phyloP scores from a whole-genome alignment of 2,113 vertebrate genomes.

The Crotalus horridus region DNA sequence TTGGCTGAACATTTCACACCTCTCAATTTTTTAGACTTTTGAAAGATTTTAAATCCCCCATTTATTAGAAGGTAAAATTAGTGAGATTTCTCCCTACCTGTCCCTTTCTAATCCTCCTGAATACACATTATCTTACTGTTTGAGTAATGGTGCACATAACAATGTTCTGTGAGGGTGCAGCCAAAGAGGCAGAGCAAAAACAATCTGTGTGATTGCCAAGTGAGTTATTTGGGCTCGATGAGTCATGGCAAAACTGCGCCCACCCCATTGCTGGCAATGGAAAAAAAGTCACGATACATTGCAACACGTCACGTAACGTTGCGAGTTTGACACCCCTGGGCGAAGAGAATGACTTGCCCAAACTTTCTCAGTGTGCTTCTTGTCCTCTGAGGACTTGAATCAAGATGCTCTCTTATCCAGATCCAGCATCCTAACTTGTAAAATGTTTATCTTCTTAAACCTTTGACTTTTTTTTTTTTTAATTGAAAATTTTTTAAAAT shows the following conservation, averaged over 20 bases:
- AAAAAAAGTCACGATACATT: too few relatives aligned
- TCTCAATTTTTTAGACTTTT: neutral
- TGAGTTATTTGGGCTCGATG: neutral
- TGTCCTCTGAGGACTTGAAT: neutral
- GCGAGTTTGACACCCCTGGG: neutral
- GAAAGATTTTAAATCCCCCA: neutral
- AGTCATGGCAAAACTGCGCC: too few relatives aligned
- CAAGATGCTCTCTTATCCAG: neutral
- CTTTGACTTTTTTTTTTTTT: neutral
- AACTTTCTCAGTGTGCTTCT: neutral
- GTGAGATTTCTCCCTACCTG: neutral
- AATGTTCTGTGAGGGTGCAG: neutral
- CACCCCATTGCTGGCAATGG: too few relatives aligned
- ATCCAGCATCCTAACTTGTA: neutral
- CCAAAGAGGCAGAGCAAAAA: neutral
- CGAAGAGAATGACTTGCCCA: neutral
- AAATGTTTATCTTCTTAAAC: neutral
- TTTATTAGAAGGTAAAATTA: neutral
- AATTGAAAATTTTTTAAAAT: too few relatives aligned
- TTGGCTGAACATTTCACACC: neutral
- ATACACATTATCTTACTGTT: neutral
- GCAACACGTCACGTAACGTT: too few relatives aligned
- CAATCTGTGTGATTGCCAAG: neutral
- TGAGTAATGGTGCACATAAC: neutral
- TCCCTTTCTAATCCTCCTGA: neutral